Percentiles rank a stretch among this genome's conserved stretches.
Evolutionary conservation across 2,888 invertebrate species (phyloP).

Genomic region (Hermodice carunculata): DNA sequence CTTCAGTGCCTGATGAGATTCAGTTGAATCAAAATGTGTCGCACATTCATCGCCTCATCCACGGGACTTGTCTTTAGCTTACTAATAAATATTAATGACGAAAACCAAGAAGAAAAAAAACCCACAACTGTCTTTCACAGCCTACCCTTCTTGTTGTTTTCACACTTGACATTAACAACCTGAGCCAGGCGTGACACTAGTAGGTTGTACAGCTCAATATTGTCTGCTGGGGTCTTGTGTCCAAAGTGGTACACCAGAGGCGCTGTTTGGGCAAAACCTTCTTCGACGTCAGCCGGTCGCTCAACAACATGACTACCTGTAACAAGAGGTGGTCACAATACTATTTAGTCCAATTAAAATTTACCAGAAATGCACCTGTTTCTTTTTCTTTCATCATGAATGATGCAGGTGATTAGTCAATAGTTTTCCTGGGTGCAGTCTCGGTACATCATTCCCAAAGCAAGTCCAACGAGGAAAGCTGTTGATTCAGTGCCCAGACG

Average conservation of each 20-base stretch:
- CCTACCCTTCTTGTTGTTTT: constrained; percentile 86
- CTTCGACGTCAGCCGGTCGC: constrained; percentile 92
- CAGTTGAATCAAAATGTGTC: no score
- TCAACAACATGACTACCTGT: constrained; percentile 88
- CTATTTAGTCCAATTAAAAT: not conserved
- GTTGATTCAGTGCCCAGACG: no score
- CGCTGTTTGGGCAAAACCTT: constrained; percentile 94
- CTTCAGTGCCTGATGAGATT: no score
- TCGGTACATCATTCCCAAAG: no score
- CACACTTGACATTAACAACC: constrained; percentile 81
- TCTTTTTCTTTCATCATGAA: no score
- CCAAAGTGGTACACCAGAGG: constrained; percentile 96
- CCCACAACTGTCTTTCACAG: not conserved
- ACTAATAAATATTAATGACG: no score
- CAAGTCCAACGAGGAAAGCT: no score
- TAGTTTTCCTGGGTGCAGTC: no score
- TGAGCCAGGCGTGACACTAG: constrained; percentile 88
- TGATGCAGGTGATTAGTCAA: no score
- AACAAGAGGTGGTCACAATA: not conserved
- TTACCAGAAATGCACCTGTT: not conserved
- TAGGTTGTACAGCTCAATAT: constrained; percentile 86
- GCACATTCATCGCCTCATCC: no score
- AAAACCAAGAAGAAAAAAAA: no score
- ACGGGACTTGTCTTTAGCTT: no score
- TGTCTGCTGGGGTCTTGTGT: constrained; percentile 81